Base-by-base conservation (phyloP, 2,888 invertebrate genomes). In the Phytoseiulus persimilis region DNA sequence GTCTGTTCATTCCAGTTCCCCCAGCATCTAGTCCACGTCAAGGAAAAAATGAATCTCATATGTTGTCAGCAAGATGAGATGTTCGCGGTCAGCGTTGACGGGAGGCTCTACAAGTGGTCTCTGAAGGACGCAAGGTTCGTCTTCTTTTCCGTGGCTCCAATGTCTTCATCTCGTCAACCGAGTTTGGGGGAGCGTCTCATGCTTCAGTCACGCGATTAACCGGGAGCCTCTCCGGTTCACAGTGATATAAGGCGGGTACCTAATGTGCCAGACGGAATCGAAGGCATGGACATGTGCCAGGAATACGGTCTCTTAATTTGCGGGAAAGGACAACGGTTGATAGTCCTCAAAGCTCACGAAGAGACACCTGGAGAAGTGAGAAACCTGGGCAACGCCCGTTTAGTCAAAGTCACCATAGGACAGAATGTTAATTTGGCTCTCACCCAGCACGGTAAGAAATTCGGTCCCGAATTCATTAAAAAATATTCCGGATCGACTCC, bases 41-140 rank as follows among this genome's bases (percentile, higher is more conserved):
- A 87, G 87, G 87, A 87, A n/a, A 87, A 87, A n/a, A 87, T 87
- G 87, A 39, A 33, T 33, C 87, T 39, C 39, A n/a, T 87, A 87
- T 33, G 39, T 23, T 39, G 32, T 87, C 32, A 33, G 5, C n/a
- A n/a, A n/a, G 33, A 33, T 23, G 87, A 87, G 31, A 32, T 87
- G 32, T 87, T 87, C 45, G 87, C 87, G 9, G 87, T 87, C 9
- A 39, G 39, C 39, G 87, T 39, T 33, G 87, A 87, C 6, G 87
- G 87, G n/a, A 87, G 33, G 45, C 87, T 87, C 33, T 87, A 33
- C 87, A 87, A 87, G 39, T 87, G 87, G 87, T 87, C 87, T 28
- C 33, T 87, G 23, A 87, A n/a, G 23, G 87, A 87, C 87, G 87
- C 87, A 33, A 87, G 87, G 87, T 87, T 87, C 6, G 87, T 87